Conservation (phyloP, 2,113 vertebrate genomes). For the Falcunculus frontatus region DNA sequence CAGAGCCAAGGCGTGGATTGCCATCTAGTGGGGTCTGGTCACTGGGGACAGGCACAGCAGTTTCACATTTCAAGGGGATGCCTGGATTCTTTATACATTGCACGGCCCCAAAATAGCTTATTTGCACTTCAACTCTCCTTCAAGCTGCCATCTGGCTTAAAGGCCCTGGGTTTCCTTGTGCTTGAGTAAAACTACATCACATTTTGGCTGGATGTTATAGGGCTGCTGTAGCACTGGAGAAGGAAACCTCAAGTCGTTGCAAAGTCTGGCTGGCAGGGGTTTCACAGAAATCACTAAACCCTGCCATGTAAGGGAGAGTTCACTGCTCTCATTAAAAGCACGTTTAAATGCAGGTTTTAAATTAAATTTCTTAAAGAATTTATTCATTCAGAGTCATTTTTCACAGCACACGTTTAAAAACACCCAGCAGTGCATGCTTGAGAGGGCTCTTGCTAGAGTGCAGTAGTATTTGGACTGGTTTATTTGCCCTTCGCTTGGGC, state of each 20-base stretch:
- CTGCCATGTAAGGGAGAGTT: not conserved
- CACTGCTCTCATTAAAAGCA: not conserved
- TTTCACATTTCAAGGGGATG: accelerated
- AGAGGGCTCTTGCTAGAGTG: not conserved
- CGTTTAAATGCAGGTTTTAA: not conserved
- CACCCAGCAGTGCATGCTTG: too few species aligned
- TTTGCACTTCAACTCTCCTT: not conserved
- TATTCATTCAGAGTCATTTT: not conserved
- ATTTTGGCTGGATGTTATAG: not conserved
- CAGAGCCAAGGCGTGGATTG: not conserved
- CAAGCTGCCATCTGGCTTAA: not conserved
- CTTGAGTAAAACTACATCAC: not conserved
- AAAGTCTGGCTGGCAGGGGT: not conserved
- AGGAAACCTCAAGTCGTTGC: not conserved
- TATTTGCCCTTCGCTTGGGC: not conserved
- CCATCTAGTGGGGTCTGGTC: slow-evolving; percentile 58
- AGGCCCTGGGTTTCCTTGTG: not conserved
- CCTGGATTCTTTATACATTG: not conserved
- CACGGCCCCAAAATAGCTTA: not conserved
- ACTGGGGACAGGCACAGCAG: not conserved
- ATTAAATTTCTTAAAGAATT: not conserved
- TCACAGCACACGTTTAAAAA: not conserved
- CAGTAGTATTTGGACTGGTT: not conserved
- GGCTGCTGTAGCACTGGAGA: not conserved
- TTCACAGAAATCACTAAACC: not conserved